A percentile compares a stretch with the other conserved stretches of the same genome.
Evolutionary conservation across 2,113 vertebrate species (phyloP).

Genomic region (Callionymus lyra): DNA sequence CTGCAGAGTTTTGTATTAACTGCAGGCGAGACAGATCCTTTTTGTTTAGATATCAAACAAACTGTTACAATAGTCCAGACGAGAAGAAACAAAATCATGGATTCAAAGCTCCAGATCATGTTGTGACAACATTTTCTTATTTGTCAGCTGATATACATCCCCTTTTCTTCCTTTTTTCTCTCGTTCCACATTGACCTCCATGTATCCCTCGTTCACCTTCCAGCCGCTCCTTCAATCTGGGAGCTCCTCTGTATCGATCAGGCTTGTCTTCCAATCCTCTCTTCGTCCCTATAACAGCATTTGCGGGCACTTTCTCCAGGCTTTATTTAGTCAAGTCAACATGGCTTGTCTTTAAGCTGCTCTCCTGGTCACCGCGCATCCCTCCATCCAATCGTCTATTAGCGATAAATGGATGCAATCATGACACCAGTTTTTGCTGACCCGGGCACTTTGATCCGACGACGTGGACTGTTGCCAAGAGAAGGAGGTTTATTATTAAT

Average conservation of each 20-base stretch:
- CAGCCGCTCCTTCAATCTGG: slow-evolving; percentile 25
- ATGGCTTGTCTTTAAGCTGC: slow-evolving; percentile 2
- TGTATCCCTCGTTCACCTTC: slow-evolving; percentile 19
- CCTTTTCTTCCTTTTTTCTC: no score
- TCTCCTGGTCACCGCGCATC: background rate
- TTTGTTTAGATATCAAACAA: no score
- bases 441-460: slow-evolving; percentile 8
- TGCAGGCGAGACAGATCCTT: no score
- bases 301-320: slow-evolving; percentile 4
- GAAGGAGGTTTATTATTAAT: slow-evolving; percentile 7
- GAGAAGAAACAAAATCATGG: no score
- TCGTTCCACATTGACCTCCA: slow-evolving; percentile 36
- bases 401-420: slow-evolving; percentile 20
- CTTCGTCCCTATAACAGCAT: slow-evolving; percentile 2
- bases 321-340: slow-evolving; percentile 12
- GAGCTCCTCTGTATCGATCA: slow-evolving; percentile 17
- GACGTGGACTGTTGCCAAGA: background rate
- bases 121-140: no score
- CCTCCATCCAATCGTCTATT: background rate
- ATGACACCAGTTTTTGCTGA: slow-evolving; percentile 14
- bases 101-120: no score
- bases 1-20: no score
- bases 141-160: slow-evolving; percentile 19
- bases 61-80: no score
- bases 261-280: slow-evolving; percentile 11